Evolutionary conservation across 2,113 vertebrate species (phyloP).

Genomic region (Podarcis cretensis): DNA sequence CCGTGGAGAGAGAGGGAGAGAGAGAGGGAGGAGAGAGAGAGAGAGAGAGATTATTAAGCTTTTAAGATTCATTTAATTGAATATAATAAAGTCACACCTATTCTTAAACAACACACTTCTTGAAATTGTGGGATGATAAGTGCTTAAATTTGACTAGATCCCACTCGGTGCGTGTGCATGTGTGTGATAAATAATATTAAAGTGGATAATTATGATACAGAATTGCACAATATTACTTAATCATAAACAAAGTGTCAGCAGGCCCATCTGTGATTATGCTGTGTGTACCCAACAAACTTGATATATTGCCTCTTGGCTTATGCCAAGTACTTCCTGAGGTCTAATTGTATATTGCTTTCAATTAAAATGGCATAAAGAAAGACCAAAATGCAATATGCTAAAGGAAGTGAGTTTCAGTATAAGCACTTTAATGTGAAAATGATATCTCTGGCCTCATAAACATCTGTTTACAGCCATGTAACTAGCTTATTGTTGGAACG

Average conservation of each 20-base stretch:
- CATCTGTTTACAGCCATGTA: background rate
- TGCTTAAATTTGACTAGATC: background rate
- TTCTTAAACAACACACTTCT: background rate
- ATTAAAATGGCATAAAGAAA: background rate
- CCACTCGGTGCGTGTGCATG: too few relatives aligned
- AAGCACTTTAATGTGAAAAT: background rate
- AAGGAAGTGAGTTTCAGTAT: background rate
- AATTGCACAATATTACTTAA: background rate
- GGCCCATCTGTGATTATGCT: background rate
- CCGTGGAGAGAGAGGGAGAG: too few relatives aligned
- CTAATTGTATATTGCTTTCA: background rate
- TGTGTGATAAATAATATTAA: background rate
- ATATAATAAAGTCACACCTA: background rate
- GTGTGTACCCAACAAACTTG: background rate
- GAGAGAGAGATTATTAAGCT: background rate
- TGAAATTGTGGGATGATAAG: background rate
- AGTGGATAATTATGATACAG: background rate
- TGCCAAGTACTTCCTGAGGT: background rate
- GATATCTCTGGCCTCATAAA: background rate
- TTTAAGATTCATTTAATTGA: background rate
- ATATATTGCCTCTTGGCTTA: conserved; percentile 1
- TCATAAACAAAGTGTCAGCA: background rate
- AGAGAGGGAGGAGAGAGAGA: too few relatives aligned
- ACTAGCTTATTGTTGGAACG: background rate
- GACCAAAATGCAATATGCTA: background rate